Evolutionary conservation across 2,797 vertebrate genomes (phyloP).

Genomic region (Astyanax mexicanus): DNA sequence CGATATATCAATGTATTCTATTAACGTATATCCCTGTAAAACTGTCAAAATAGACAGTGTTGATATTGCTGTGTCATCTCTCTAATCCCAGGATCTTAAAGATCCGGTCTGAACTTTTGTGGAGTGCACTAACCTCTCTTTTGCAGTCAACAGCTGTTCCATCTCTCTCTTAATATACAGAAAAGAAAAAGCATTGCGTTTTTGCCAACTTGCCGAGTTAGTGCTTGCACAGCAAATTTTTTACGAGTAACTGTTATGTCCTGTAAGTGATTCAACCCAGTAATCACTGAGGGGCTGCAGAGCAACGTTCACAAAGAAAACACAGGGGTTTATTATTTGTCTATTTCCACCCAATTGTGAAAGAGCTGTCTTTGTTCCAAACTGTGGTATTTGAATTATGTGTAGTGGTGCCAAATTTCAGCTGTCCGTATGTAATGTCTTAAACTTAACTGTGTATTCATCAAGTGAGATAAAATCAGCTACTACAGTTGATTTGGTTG

Average conservation of each 20-base stretch:
- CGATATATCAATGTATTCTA: no score
- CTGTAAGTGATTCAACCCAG: neutral
- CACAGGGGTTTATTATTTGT: neutral
- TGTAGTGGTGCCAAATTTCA: neutral
- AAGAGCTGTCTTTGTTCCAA: neutral
- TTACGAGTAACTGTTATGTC: constrained; percentile 36
- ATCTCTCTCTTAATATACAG: neutral
- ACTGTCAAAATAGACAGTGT: no score
- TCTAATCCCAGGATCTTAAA: neutral
- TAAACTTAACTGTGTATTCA: no score
- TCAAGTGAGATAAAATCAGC: neutral
- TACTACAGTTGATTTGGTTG: neutral
- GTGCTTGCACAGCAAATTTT: constrained; percentile 37
- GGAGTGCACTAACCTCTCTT: neutral
- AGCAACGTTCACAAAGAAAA: neutral
- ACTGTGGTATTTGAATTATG: neutral
- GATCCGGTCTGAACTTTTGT: neutral
- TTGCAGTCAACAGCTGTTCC: neutral
- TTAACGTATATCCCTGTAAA: no score
- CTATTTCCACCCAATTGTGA: neutral
- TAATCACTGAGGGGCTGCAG: neutral
- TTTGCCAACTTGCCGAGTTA: constrained; percentile 36
- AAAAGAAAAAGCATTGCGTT: neutral
- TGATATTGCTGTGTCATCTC: neutral
- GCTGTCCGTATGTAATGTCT: neutral